Conservation (phyloP, 1,140 invertebrate genomes). For the Pseudomyrmex cubaensis region DNA sequence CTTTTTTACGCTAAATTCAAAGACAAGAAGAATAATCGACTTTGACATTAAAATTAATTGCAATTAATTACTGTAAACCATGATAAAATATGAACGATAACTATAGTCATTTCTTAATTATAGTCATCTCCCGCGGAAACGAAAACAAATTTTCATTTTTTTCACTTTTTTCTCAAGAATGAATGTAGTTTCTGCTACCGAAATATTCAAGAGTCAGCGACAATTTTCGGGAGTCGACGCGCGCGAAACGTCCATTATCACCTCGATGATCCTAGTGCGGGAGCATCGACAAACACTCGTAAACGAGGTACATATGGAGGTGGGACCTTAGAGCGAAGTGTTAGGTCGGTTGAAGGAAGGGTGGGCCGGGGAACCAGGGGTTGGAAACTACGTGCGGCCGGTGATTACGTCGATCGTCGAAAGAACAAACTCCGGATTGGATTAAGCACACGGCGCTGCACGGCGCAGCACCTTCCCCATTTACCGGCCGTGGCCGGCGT, state of each 20-base stretch:
- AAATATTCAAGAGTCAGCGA: background rate
- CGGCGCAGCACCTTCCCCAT: slow-evolving; percentile 74
- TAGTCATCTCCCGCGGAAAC: background rate
- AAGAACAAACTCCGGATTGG: slow-evolving; percentile 82
- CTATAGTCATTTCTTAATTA: background rate
- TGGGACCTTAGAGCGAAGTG: slow-evolving; percentile 72
- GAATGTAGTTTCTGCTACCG: background rate
- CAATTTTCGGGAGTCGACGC: slow-evolving; percentile 1
- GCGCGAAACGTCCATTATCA: slow-evolving; percentile 51
- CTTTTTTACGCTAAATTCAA: background rate
- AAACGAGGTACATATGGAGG: slow-evolving; percentile 73
- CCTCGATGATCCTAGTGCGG: slow-evolving; percentile 47
- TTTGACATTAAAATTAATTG: background rate
- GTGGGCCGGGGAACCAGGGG: slow-evolving; percentile 46
- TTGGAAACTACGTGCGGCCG: slow-evolving; percentile 77
- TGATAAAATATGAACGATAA: background rate
- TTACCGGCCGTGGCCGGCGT: slow-evolving; percentile 75
- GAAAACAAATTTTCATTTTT: background rate
- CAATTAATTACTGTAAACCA: background rate
- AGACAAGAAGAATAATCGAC: background rate
- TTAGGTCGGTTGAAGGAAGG: slow-evolving; percentile 56
- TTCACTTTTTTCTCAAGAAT: background rate
- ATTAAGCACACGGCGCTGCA: slow-evolving; percentile 78
- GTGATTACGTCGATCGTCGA: slow-evolving; percentile 82
- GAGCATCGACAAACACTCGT: slow-evolving; percentile 70